Percentiles rank a stretch among this genome's conserved stretches.
Evolutionary conservation across 2,888 invertebrate species (phyloP).

Genomic region (Oligia latruncula): DNA sequence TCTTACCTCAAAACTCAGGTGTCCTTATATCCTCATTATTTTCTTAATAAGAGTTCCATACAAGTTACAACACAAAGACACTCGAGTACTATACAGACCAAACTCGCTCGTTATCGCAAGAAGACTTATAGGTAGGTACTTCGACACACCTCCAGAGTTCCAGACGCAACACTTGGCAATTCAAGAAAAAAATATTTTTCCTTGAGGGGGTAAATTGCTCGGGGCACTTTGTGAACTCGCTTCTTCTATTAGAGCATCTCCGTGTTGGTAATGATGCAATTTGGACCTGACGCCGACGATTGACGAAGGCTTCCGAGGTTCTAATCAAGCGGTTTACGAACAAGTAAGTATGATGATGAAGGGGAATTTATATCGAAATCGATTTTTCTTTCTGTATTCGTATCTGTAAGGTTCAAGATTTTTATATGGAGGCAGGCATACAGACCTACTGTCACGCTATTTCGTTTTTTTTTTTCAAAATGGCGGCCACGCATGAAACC

Average conservation of each 20-base stretch:
- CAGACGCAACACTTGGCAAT: conserved; percentile 45
- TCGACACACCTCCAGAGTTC: conserved; percentile 27
- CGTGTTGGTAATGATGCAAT: conserved; percentile 71
- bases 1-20: neutral
- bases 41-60: conserved; percentile 2
- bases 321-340: conserved; percentile 30
- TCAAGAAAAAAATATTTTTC: conserved; percentile 47
- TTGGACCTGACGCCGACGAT: conserved; percentile 58
- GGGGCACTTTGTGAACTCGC: conserved; percentile 62
- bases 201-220: conserved; percentile 63
- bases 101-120: conserved; percentile 38
- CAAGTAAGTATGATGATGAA: neutral
- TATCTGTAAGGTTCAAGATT: neutral
- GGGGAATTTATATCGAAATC: neutral
- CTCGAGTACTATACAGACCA: conserved; percentile 10
- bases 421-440: neutral
- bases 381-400: neutral
- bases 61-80: conserved; percentile 4
- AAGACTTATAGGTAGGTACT: conserved; percentile 43
- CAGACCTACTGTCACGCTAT: neutral
- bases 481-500: neutral
- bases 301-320: conserved; percentile 16
- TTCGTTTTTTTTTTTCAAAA: neutral
- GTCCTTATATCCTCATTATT: conserved; percentile 18
- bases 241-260: conserved; percentile 62